Conservation (phyloP, 2,888 invertebrate genomes). For the Acrobasis repandana region DNA sequence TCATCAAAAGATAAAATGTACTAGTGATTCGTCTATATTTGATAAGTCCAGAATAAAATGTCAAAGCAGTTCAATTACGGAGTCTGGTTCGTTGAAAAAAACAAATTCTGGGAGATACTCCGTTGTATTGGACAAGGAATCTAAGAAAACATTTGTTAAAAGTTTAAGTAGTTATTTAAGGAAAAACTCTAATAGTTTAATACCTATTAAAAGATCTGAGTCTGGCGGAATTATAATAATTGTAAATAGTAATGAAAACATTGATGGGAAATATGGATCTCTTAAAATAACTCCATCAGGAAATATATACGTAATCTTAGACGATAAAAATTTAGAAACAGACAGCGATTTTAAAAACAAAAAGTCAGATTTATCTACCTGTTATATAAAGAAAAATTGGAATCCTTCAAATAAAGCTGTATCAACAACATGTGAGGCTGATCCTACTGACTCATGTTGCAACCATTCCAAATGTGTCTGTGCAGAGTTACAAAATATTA, state of each 20-base stretch:
- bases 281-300: constrained; percentile 59
- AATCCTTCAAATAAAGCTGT: constrained; percentile 43
- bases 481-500: constrained; percentile 30
- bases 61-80: constrained; percentile 33
- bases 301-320: constrained; percentile 51
- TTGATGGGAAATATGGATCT: constrained; percentile 40
- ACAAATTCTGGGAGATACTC: constrained; percentile 52
- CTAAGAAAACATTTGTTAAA: constrained; percentile 51
- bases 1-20: constrained; percentile 34
- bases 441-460: constrained; percentile 37
- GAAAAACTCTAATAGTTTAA: constrained; percentile 37
- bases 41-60: constrained; percentile 39
- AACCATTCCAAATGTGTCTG: constrained; percentile 48
- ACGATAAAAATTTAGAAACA: constrained; percentile 38
- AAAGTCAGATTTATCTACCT: constrained; percentile 24
- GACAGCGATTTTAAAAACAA: constrained; percentile 12
- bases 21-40: constrained; percentile 49
- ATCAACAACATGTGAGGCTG: constrained; percentile 45
- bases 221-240: constrained; percentile 51
- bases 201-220: constrained; percentile 47
- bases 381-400: constrained; percentile 34
- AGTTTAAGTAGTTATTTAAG: constrained; percentile 48
- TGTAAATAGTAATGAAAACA: constrained; percentile 39
- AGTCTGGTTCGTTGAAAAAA: constrained; percentile 43
- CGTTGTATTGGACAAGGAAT: constrained; percentile 52